Evolutionary conservation across 2,888 invertebrate genomes (phyloP), one percentile per base, ranked within the genome.

Genomic region (Tipula confusa): DNA sequence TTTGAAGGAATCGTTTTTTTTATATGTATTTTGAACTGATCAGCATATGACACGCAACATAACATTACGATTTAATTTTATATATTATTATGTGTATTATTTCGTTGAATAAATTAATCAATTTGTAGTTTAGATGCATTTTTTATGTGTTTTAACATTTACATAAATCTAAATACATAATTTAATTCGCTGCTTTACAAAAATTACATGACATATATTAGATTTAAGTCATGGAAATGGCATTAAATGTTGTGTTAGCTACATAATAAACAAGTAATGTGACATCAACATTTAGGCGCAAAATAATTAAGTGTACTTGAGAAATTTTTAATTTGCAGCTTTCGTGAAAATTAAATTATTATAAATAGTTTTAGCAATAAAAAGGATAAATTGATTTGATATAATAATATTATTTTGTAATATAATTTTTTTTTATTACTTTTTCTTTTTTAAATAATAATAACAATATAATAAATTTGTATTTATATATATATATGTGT

Each of bases 261-360:
- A 43, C n/a, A n/a, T n/a, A n/a, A n/a, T n/a, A 43, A 38, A 38
- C n/a, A 38, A 5, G n/a, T n/a, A n/a, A n/a, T 64, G 64, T 64
- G 18, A 43, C 43, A 43, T 64, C 64, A 64, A 64, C 64, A 64
- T 64, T 64, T 64, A 64, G 64, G 64, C n/a, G n/a, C 64, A 64
- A 64, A 64, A 24, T 64, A 24, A 64, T 64, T 24, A 64, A 9
- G 9, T 64, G 3, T 24, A 24, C 24, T 64, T n/a, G n/a, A n/a
- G n/a, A n/a, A n/a, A n/a, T n/a, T 64, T 11, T 24, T 24, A 64
- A 64, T 24, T 64, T 24, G 24, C 3, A 64, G 18, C 24, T 15
- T 24, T 24, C 24, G n/a, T 43, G 43, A 43, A 43, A 43, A 43
- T 43, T 1, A 43, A 43, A 64, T 64, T 64, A 24, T 24, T 4